Conservation (phyloP, 92 coral and sea anemone species). For the Bergia sp. region DNA sequence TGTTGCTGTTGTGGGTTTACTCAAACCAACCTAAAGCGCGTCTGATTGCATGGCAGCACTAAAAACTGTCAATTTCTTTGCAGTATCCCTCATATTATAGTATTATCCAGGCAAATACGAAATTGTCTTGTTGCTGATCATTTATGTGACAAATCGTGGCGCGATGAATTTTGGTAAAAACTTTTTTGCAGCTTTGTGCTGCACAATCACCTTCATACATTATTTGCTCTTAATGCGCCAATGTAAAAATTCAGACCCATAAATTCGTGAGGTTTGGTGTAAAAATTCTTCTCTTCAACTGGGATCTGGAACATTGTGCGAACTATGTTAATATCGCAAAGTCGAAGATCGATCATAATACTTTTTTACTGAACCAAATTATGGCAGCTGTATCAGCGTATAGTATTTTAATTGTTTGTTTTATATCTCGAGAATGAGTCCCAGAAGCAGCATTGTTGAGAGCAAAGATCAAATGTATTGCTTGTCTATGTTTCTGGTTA, state of each 20-base stretch:
- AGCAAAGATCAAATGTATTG: background rate
- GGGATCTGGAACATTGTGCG: background rate
- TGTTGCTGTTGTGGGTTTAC: background rate
- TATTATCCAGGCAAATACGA: background rate
- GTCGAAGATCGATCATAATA: background rate
- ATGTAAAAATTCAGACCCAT: background rate
- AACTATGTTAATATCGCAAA: background rate
- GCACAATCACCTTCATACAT: background rate
- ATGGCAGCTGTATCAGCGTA: background rate
- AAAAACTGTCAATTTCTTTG: background rate
- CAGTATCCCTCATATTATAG: background rate
- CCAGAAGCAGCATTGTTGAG: background rate
- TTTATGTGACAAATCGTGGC: no score
- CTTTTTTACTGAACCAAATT: background rate
- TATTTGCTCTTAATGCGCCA: background rate
- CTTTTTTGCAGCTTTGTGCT: background rate
- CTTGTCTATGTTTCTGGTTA: background rate
- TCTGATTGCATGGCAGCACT: background rate
- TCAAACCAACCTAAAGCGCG: background rate
- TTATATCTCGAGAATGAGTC: background rate
- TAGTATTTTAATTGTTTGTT: background rate
- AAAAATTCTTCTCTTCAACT: background rate
- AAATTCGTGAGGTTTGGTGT: background rate
- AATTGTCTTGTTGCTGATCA: background rate
- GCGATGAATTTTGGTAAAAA: no score